Evolutionary conservation across 2,888 invertebrate species (phyloP), one percentile per base, ranked within the genome.

Genomic region (Acleris emargana): DNA sequence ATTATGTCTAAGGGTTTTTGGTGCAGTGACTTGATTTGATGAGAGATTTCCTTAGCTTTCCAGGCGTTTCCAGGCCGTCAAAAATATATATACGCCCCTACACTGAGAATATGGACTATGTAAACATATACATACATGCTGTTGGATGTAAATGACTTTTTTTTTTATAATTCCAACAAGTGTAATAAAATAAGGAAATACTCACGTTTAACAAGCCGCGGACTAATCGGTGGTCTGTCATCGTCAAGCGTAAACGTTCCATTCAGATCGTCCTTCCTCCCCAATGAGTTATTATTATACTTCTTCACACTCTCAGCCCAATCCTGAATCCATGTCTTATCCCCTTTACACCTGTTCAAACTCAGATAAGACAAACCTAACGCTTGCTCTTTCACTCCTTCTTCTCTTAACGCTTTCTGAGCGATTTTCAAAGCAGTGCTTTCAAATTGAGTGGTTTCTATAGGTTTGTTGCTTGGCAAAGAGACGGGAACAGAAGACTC

Each of bases 291-390:
- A 17, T 87, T 89, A 69, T 93, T 93, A 67, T 93, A 92, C 70
- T 91, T 93, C 74, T 92, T 93, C 0, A 94, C 94, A 77, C 94
- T 94, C 43, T 94, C 93, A 0, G 94, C 94, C 94, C 94, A 94
- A 69, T 94, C 94, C 72, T 94, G 94, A 0, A 94, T 94, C 94
- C 94, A 94, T 0, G 91, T 90, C 67, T 93, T 93, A 70, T 93
- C 93, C 17, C 93, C 93, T 74, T 90, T 92, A 75, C 93, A 93
- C 64, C 93, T 74, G 64, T 91, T 93, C 42, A 93, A 69, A 67
- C 93, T 93, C 72, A 93, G 77, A 73, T 93, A 86, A 0, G 93
- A 93, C 70, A 93, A 84, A 1, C 90, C 88, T 0, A 91, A 90
- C 0, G 91, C 80, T 59, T 89, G 83, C 1, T 93, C 91, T 0